Evolutionary conservation across 2,113 vertebrate genomes (phyloP).

Genomic region (Forbesichthys papilliferus): DNA sequence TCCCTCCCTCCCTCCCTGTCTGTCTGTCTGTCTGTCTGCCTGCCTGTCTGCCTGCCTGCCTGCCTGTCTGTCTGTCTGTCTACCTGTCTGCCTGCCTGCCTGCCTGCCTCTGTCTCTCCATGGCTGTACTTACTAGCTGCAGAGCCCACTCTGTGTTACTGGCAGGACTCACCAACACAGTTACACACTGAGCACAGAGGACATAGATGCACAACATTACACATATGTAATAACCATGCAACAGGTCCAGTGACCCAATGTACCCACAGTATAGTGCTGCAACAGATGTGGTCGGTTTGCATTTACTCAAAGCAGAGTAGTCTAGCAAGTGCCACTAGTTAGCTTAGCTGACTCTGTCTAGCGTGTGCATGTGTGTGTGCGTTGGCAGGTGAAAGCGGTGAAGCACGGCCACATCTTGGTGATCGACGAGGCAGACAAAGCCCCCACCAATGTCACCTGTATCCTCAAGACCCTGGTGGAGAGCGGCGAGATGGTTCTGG

Average conservation of each 20-base stretch:
- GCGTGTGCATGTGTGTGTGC: conserved; percentile 45
- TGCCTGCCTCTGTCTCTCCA: background rate
- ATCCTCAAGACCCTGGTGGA: conserved; percentile 96
- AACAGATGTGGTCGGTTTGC: too few relatives aligned
- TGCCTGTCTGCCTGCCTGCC: background rate
- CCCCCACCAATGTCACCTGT: conserved; percentile 96
- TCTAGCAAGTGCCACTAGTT: too few relatives aligned
- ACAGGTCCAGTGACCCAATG: too few relatives aligned
- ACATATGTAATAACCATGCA: too few relatives aligned
- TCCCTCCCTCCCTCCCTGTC: background rate
- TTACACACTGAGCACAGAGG: too few relatives aligned
- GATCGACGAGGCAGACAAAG: conserved; percentile 97
- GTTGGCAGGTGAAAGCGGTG: conserved; percentile 90
- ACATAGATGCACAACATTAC: too few relatives aligned
- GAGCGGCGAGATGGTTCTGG: conserved; percentile 96
- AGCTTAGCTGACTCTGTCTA: too few relatives aligned
- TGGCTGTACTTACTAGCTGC: background rate
- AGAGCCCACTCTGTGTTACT: too few relatives aligned
- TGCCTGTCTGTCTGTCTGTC: background rate
- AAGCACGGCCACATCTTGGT: conserved; percentile 90
- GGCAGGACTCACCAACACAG: too few relatives aligned
- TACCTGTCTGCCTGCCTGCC: background rate
- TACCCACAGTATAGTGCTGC: too few relatives aligned
- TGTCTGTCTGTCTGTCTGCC: background rate
- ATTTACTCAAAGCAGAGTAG: too few relatives aligned